Base-by-base conservation (phyloP, 2,888 invertebrate genomes). In the Ectemnius continuus region DNA sequence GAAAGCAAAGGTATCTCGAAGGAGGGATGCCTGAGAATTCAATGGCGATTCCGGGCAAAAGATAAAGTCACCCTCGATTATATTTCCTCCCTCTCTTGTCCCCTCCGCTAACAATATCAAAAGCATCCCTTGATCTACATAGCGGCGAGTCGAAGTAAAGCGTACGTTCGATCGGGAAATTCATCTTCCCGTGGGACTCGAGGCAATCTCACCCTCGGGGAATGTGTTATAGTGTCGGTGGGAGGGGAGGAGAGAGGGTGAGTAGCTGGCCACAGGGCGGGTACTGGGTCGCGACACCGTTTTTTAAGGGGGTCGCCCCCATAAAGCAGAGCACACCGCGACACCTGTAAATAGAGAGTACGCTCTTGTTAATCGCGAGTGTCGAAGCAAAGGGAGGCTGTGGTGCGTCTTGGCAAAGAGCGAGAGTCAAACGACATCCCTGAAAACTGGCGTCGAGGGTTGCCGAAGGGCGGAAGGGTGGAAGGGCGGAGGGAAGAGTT, bases 231-330 rank as follows among this genome's bases (percentile, higher is more conserved):
- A 23, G 23, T 36, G 36, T 11, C 6, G 36, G 36, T 36, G 36
- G 36, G 36, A 8, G 2, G 11, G 11, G 11, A 36, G 4, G 36
- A 2, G 6, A 14, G 52, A 14, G 52, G 1, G 52, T 0, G 36
- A 52, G 52, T 16, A 8, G 52, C 48, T 48, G n/a, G 14, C 52
- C 14, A 52, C 16, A 11, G 52, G 52, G 52, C 52, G 52, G 52
- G 14, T 52, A 52, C 52, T 52, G 16, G 52, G 52, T 52, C 52
- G 16, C 16, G 52, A 52, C n/a, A 52, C 52, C 52, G 16, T 52
- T 52, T 52, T 52, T 52, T 52, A 52, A 52, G 52, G 52, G 52
- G 52, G 52, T 52, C 52, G 52, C 16, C 52, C 16, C 52, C 52
- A 52, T 16, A 52, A 16, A 52, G 0, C 1, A 14, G 16, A 11